Base-by-base conservation (phyloP, 2,888 invertebrate genomes). In the Timandra comae region DNA sequence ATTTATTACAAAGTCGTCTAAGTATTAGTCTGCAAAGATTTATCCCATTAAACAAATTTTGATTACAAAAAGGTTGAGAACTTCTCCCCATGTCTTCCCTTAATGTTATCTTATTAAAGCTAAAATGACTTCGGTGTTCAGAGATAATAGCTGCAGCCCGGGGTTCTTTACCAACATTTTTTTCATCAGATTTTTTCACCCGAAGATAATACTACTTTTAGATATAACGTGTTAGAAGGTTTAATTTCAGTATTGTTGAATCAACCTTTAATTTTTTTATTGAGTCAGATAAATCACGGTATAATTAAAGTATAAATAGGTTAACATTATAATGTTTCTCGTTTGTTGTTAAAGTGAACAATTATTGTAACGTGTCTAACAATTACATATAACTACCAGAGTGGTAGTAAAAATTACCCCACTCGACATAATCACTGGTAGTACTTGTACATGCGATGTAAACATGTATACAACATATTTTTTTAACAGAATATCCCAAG, bases 41-140 rank as follows among this genome's bases (percentile, higher is more conserved):
- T n/a, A n/a, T n/a, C n/a, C n/a, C n/a, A n/a, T n/a, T n/a, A n/a
- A n/a, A n/a, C n/a, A n/a, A n/a, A n/a, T n/a, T n/a, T n/a, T n/a
- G n/a, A 10, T 26, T 8, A 10, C 11, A 4, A 5, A 49, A 57
- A 63, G 44, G 66, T 84, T 80, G 73, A 65, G 65, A 23, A 40
- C 70, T 3, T 43, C 60, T n/a, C n/a, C n/a, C 65, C 41, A 23
- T 50, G 52, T 60, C 71, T 70, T 74, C 69, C 73, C 73, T 78
- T 84, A 85, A 84, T 81, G 80, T 85, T 84, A 85, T 85, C 85
- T 85, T 85, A 85, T 85, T 85, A 85, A 76, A 75, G 79, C 79
- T 85, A 85, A 85, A 85, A 85, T 85, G 84, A 85, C 80, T 85
- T 84, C 65, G 84, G 81, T 85, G 85, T 84, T 81, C 75, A 63